Evolutionary conservation across 1,140 invertebrate species (phyloP).

Genomic region (Drosophila littoralis): DNA sequence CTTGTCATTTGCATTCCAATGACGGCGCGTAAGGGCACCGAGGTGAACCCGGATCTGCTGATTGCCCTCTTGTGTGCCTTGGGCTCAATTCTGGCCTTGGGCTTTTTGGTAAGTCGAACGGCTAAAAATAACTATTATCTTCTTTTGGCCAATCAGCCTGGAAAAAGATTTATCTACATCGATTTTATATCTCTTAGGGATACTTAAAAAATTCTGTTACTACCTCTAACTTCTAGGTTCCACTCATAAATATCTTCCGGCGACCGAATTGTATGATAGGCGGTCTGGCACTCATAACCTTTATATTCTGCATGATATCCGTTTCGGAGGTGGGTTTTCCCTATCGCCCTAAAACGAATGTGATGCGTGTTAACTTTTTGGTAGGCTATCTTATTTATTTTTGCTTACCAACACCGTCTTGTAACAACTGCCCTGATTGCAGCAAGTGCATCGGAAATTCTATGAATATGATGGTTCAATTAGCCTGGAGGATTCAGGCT

Average conservation of each 20-base stretch:
- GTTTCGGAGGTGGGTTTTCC: slow-evolving; percentile 91
- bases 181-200: no score
- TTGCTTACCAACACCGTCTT: not conserved
- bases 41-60: slow-evolving; percentile 87
- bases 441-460: slow-evolving; percentile 88
- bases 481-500: slow-evolving; percentile 87
- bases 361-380: slow-evolving; percentile 88
- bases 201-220: no score
- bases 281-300: slow-evolving; percentile 83
- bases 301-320: slow-evolving; percentile 87
- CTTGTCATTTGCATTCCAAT: slow-evolving; percentile 89
- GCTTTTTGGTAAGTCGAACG: slow-evolving; percentile 62
- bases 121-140: not conserved
- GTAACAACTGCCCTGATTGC: not conserved
- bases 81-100: slow-evolving; percentile 73
- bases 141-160: no score
- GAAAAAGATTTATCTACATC: no score
- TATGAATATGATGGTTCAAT: slow-evolving; percentile 86
- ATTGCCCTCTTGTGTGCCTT: slow-evolving; percentile 84
- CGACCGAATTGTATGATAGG: slow-evolving; percentile 55
- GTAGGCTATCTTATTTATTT: slow-evolving; percentile 82
- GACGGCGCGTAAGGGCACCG: slow-evolving; percentile 87
- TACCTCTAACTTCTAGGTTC: slow-evolving; percentile 39
- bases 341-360: slow-evolving; percentile 89
- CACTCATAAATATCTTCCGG: slow-evolving; percentile 64